phyloP scores from a whole-genome alignment of 2,888 invertebrate genomes.

The Amiota communis region DNA sequence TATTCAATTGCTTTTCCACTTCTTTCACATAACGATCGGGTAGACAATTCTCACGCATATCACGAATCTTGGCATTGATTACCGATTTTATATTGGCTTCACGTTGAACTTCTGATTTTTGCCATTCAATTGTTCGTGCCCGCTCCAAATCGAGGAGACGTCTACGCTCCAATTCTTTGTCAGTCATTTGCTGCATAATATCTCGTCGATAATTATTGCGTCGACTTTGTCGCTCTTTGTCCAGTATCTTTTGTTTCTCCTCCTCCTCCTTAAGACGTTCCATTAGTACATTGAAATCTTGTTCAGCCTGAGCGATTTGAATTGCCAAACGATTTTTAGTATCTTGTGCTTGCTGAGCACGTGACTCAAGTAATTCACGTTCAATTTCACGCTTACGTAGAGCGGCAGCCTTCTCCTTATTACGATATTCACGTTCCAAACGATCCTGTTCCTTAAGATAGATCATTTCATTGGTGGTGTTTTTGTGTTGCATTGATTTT shows the following conservation, averaged over 20 bases:
- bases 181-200: conserved; percentile 70
- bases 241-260: conserved; percentile 60
- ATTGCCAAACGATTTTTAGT: conserved; percentile 68
- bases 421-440: conserved; percentile 72
- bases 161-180: conserved; percentile 68
- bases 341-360: conserved; percentile 68
- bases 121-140: conserved; percentile 66
- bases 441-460: conserved; percentile 70
- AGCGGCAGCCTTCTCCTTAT: conserved; percentile 68
- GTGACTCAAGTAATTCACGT: conserved; percentile 63
- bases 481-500: conserved; percentile 65
- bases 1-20: conserved; percentile 69
- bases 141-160: conserved; percentile 62
- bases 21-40: conserved; percentile 72
- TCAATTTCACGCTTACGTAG: conserved; percentile 66
- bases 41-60: conserved; percentile 71
- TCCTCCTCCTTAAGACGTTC: conserved; percentile 69
- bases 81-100: conserved; percentile 69
- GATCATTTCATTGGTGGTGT: conserved; percentile 67
- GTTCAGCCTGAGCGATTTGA: conserved; percentile 70
- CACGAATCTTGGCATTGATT: conserved; percentile 68
- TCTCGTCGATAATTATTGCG: conserved; percentile 68
- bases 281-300: conserved; percentile 67
- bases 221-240: conserved; percentile 57
- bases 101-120: conserved; percentile 68